Base-by-base conservation (phyloP, 2,113 vertebrate genomes). In the Sinocyclocheilus grahami region DNA sequence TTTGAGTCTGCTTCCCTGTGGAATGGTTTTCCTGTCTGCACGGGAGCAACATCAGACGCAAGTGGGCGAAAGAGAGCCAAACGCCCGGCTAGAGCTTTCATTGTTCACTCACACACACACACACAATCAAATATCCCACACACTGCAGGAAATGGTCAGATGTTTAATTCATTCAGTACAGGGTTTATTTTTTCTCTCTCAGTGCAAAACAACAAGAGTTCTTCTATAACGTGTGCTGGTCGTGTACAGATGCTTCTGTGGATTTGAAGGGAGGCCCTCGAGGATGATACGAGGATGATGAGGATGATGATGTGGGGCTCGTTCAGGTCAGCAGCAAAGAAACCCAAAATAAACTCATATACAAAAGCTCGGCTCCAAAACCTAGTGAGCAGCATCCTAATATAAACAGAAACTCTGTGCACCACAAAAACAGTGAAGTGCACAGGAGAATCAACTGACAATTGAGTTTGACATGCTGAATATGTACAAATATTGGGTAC, bases 81-180 rank as follows among this genome's bases (percentile, higher is more conserved):
- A 72, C 37, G 0, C 69, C 39, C 20, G 33, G 67, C 67, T 71
- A 14, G 30, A 67, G 65, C 65, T 33, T 69, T 33, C 65, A 33
- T 69, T 69, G 69, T 72, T 39, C 69, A 0, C 18, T 14, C 63
- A 30, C 63, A 71, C 67, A 71, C 30, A 69, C 65, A 69, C 67
- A 18, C 65, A 69, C 16, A 71, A 69, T 69, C 67, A 69, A 69
- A 69, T 7, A 37, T 9, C 16, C 65, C 69, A 20, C 69, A 72
- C 69, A 88, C 77, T 5, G 63, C 71, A 51, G 16, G 74, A 48
- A 90, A 80, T 86, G 89, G 92, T 93, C 91, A 94, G 92, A 92
- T 88, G 91, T 95, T 95, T 95, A 94, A 94, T 95, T 90, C 72
- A 79, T 93, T 94, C 92, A 94, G 90, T 92, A 92, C 90, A 94